A percentile compares a stretch with the other conserved stretches of the same genome.
Conservation (phyloP, 2,797 vertebrate genomes). For the Phyllotis vaccarum region DNA sequence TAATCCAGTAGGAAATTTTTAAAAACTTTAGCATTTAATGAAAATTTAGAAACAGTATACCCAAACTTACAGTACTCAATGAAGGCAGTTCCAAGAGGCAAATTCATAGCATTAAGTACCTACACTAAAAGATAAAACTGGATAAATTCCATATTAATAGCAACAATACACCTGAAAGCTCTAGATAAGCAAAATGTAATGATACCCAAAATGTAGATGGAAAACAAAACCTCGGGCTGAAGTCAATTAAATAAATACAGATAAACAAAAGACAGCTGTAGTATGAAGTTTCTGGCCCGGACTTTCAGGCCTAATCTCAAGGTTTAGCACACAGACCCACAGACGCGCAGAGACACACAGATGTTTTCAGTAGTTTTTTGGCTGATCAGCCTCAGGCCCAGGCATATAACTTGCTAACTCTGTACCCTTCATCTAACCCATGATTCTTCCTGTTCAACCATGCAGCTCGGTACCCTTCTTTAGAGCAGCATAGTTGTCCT, state of each 20-base stretch:
- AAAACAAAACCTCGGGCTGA: background rate
- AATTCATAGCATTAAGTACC: background rate
- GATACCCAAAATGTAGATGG: background rate
- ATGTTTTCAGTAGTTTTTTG: too few relatives aligned
- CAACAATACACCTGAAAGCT: background rate
- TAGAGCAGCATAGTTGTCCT: too few relatives aligned
- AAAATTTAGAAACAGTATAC: background rate
- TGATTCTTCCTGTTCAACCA: too few relatives aligned
- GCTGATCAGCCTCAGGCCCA: too few relatives aligned
- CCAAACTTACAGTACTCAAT: background rate
- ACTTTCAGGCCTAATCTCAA: too few relatives aligned
- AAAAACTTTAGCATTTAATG: background rate
- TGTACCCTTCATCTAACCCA: too few relatives aligned
- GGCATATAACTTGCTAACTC: too few relatives aligned
- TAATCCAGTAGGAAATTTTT: background rate
- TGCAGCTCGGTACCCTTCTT: too few relatives aligned
- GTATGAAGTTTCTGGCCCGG: too few relatives aligned
- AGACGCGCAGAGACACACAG: too few relatives aligned
- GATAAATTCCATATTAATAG: background rate
- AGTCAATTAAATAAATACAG: background rate
- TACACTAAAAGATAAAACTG: background rate
- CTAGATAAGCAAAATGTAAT: background rate
- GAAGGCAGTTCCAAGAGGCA: background rate
- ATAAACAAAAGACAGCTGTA: background rate
- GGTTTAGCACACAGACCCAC: too few relatives aligned